A percentile compares a stretch with the other conserved stretches of the same genome.
phyloP scores from a whole-genome alignment of 2,888 invertebrate genomes.

The Eupithecia abbreviata region DNA sequence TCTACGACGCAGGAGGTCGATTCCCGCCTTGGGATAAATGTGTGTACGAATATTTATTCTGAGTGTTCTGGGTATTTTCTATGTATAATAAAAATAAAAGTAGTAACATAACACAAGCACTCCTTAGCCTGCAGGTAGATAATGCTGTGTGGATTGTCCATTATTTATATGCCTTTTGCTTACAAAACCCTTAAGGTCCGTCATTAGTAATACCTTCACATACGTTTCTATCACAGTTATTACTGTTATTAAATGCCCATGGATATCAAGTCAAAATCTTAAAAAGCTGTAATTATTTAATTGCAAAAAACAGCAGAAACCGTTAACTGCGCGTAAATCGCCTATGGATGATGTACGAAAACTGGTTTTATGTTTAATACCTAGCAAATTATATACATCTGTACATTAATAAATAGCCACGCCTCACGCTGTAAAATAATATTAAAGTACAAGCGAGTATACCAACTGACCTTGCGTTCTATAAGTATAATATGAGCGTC shows the following conservation, averaged over 20 bases:
- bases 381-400: constrained; percentile 14
- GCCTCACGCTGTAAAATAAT: constrained; percentile 44
- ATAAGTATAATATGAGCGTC: constrained; percentile 60
- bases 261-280: not conserved
- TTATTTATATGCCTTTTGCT: not conserved
- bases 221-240: not conserved
- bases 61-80: no score
- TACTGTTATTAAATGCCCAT: not conserved
- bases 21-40: no score
- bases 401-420: constrained; percentile 27
- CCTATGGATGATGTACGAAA: not conserved
- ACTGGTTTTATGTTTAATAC: not conserved
- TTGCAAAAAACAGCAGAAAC: not conserved
- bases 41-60: no score
- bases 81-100: no score
- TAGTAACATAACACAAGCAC: no score
- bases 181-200: not conserved
- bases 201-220: not conserved
- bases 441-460: constrained; percentile 61
- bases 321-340: constrained; percentile 1
- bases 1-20: no score
- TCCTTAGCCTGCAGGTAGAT: no score
- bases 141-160: no score
- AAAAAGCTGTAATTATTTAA: not conserved
- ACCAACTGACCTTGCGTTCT: constrained; percentile 67